A percentile compares a stretch with the other conserved stretches of the same genome.
These are phyloP conservation scores for Poicephalus meyeri DNA, from an alignment of 2,113 vertebrate genomes.

Conservation along the genomic window DNA sequence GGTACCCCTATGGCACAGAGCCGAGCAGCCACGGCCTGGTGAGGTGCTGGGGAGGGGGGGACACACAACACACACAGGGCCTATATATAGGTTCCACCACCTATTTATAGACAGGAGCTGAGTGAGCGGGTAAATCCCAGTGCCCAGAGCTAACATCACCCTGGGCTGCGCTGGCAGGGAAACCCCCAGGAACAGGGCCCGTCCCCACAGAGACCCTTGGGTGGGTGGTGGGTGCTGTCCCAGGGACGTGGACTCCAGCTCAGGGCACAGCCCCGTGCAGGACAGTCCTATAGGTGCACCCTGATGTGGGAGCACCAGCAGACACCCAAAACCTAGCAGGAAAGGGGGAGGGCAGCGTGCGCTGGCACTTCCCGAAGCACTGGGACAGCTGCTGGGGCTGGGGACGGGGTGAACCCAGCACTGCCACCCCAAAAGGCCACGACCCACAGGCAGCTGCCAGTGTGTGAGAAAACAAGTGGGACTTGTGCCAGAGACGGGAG, in stretches of 20 bases:
- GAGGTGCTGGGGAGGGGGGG: background rate
- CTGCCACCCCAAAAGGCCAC: background rate
- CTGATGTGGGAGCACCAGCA: background rate
- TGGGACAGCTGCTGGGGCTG: background rate
- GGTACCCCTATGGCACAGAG: background rate
- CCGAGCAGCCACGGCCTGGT: accelerated
- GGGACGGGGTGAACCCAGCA: background rate
- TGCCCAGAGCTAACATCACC: background rate
- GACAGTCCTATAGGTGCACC: no score
- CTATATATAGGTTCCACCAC: background rate
- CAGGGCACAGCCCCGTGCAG: accelerated
- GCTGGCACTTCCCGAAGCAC: accelerated
- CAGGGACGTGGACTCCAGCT: accelerated
- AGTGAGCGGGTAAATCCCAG: background rate
- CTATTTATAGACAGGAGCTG: background rate
- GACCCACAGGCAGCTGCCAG: background rate
- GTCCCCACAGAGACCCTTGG: background rate
- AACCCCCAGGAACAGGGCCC: background rate
- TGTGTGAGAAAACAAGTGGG: accelerated
- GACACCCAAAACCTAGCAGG: background rate
- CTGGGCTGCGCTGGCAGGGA: background rate
- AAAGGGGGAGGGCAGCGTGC: background rate
- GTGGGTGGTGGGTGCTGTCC: background rate
- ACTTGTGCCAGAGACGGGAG: background rate
- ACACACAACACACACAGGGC: background rate